Conservation (phyloP, 2,113 vertebrate species). For the Apistogramma diplotaenia region DNA sequence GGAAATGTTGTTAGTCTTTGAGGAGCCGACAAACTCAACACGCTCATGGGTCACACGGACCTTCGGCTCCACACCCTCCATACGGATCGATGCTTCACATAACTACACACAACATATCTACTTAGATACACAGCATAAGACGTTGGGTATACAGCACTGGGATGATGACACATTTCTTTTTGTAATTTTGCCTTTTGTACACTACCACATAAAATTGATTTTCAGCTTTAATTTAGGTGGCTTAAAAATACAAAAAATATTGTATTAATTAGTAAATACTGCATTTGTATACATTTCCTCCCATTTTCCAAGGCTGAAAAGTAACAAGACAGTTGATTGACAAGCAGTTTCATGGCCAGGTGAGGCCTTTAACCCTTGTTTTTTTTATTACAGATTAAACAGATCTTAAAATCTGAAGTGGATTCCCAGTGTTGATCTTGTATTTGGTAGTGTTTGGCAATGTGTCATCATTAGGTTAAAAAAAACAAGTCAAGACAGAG, state of each 20-base stretch:
- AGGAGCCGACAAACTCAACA: constrained; percentile 83
- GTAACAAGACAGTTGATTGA: not conserved
- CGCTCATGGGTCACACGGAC: constrained; percentile 65
- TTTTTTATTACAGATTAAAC: not conserved
- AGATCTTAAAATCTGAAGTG: not conserved
- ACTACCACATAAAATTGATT: not conserved
- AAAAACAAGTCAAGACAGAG: no score
- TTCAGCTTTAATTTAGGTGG: not conserved
- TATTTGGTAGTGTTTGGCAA: not conserved
- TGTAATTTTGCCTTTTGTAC: not conserved
- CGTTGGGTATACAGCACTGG: not conserved
- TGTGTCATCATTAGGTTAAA: not conserved
- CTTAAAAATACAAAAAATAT: no score
- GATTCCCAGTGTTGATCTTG: not conserved
- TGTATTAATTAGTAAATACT: not conserved
- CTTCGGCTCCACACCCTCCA: constrained; percentile 67
- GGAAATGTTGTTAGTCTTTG: constrained; percentile 85
- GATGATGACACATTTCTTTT: not conserved
- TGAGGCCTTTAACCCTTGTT: not conserved
- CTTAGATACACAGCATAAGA: not conserved
- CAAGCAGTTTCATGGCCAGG: not conserved
- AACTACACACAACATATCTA: constrained; percentile 64
- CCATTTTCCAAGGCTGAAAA: not conserved
- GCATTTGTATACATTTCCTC: not conserved
- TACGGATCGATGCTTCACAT: constrained; percentile 75